These are phyloP conservation scores for Potamarius usumacintae DNA, from an alignment of 2,113 vertebrate species.

Conservation along the genomic window DNA sequence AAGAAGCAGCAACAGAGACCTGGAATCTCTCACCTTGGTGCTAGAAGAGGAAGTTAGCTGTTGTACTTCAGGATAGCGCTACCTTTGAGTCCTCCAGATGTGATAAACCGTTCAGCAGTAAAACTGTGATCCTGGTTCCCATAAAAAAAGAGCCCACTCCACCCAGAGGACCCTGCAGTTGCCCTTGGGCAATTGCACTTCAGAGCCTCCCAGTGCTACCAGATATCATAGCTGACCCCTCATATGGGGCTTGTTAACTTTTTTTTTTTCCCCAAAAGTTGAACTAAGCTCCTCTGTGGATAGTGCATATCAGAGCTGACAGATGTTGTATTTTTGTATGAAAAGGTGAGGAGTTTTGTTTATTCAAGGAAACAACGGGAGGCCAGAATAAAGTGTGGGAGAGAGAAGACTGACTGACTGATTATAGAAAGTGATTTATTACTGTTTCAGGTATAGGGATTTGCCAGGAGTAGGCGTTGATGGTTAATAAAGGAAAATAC, in stretches of 20 bases:
- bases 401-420: background rate
- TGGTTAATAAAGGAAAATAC: background rate
- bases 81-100: constrained; percentile 22
- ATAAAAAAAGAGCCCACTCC: background rate
- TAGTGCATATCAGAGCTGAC: background rate
- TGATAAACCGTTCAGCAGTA: constrained; percentile 24
- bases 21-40: constrained; percentile 45
- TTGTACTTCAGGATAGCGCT: background rate
- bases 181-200: constrained; percentile 29
- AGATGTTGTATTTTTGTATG: constrained; percentile 24
- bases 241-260: background rate
- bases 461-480: background rate
- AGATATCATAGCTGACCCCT: constrained; percentile 6
- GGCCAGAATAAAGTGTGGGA: background rate
- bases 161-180: constrained; percentile 18
- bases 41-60: constrained; percentile 30
- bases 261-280: background rate
- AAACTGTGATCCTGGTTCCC: constrained; percentile 23
- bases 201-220: constrained; percentile 31
- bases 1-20: constrained; percentile 1
- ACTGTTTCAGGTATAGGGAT: background rate
- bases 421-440: constrained; percentile 27
- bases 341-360: constrained; percentile 23
- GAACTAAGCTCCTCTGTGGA: constrained; percentile 19
- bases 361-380: background rate